Percentiles rank a stretch among this genome's conserved stretches.
phyloP scores from a whole-genome alignment of 1,140 invertebrate genomes.

The Drosophila nasuta region DNA sequence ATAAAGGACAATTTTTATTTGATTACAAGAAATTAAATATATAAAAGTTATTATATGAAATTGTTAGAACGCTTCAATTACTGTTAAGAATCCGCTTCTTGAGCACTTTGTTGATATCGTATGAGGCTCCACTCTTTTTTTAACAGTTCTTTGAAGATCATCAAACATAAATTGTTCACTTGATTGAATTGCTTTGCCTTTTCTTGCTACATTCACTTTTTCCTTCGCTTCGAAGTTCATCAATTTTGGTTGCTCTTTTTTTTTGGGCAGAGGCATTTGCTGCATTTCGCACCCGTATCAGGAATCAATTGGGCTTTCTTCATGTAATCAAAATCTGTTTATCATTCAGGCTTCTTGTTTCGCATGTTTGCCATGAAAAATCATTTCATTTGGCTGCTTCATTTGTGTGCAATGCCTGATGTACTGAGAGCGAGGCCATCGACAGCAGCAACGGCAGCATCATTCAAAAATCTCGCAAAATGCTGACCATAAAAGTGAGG shows the following conservation, averaged over 20 bases:
- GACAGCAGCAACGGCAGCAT: neutral
- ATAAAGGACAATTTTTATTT: no score
- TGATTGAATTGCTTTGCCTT: no score
- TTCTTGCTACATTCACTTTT: no score
- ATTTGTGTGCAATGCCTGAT: constrained; percentile 1
- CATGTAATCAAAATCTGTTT: constrained; percentile 29
- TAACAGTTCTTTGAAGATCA: no score
- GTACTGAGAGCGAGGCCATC: neutral
- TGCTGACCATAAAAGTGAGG: constrained; percentile 40
- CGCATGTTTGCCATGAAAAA: neutral
- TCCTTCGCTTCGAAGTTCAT: no score
- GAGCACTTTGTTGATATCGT: no score
- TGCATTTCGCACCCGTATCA: neutral
- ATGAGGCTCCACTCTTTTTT: no score
- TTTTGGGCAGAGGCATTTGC: neutral
- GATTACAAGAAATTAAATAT: no score
- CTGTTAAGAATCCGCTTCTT: no score
- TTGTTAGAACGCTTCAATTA: no score
- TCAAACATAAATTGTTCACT: no score
- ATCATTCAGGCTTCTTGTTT: constrained; percentile 7
- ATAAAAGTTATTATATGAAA: no score
- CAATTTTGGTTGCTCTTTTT: neutral
- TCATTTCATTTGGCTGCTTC: constrained; percentile 21
- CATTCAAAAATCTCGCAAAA: constrained; percentile 36
- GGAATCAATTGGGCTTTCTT: constrained; percentile 11